Base-by-base conservation (phyloP, 1,140 invertebrate genomes). In the Ceratina calcarata region DNA sequence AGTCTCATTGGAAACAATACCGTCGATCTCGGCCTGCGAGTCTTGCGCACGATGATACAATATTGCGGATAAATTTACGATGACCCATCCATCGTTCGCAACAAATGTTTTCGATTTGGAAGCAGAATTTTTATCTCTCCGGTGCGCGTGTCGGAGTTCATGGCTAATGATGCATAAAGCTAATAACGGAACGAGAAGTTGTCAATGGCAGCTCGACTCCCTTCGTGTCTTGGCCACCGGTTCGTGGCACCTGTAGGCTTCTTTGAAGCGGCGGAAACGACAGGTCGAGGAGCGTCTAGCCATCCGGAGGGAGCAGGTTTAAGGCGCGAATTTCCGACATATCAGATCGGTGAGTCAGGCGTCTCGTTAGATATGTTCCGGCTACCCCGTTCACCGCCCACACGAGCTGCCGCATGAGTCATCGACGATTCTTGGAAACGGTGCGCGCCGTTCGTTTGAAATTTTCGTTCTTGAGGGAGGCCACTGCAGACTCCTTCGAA, bases 351-450 rank as follows among this genome's bases (percentile, higher is more conserved):
- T 87, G 86, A 87, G 85, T 87, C 86, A 87, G 64, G 68, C 65
- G 62, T 86, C 82, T 87, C 72, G 85, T 83, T 80, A 75, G 86
- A 87, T 87, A 82, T 80, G 86, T 87, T 87, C 86, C 86, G 82
- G 82, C 82, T 87, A 87, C 86, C 79, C 86, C 78, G 74, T 87
- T 87, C 80, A 71, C 77, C 80, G 82, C 86, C 86, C 73, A 87
- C 86, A 78, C 82, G 80, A 82, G 80, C 60, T 18, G 16, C 58
- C 22, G 60, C 7, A 55, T 87, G 86, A 87, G 73, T 87, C 86
- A 87, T 68, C 73, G 60, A 62, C 67, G 70, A 83, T 87, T 87
- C 85, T 87, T 75, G 73, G 86, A 85, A 87, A 65, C 73, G 69
- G n/a, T 32, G 58, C 64, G 69, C 37, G 55, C 16, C 55, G 68